phyloP scores from a whole-genome alignment of 2,113 vertebrate species.

The Tachysurus vachellii region DNA sequence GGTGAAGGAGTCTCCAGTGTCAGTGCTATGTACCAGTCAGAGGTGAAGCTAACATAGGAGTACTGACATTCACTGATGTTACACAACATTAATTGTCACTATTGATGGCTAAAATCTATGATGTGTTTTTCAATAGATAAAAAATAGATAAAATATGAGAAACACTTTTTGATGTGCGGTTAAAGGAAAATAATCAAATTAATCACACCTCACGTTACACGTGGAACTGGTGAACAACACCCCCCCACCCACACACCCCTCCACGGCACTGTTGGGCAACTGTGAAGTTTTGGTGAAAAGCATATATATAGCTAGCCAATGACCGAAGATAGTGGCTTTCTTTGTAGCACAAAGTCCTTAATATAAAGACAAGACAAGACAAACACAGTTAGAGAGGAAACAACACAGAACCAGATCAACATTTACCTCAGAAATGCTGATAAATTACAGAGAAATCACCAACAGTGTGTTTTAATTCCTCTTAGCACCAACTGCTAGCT shows the following conservation, averaged over 20 bases:
- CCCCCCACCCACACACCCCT: no score
- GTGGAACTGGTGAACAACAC: neutral
- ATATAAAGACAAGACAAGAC: neutral
- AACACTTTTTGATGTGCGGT: neutral
- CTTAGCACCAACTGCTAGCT: neutral
- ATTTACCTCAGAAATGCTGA: neutral
- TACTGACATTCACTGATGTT: neutral
- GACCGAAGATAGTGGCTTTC: neutral
- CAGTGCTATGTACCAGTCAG: neutral
- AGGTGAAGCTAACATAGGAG: neutral
- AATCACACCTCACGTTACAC: neutral
- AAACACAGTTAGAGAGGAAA: neutral
- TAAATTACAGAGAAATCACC: neutral
- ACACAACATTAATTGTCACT: neutral
- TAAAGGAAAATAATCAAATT: neutral
- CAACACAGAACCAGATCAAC: neutral
- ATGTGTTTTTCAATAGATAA: neutral
- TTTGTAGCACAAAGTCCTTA: neutral
- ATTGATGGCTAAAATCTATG: neutral
- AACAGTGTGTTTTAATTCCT: no score
- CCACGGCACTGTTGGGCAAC: neutral
- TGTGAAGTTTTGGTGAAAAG: neutral
- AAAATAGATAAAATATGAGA: neutral
- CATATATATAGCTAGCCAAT: neutral
- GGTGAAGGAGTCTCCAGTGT: constrained; percentile 7